Evolutionary conservation across 1,140 invertebrate species (phyloP).

Genomic region (Cepaea nemoralis): DNA sequence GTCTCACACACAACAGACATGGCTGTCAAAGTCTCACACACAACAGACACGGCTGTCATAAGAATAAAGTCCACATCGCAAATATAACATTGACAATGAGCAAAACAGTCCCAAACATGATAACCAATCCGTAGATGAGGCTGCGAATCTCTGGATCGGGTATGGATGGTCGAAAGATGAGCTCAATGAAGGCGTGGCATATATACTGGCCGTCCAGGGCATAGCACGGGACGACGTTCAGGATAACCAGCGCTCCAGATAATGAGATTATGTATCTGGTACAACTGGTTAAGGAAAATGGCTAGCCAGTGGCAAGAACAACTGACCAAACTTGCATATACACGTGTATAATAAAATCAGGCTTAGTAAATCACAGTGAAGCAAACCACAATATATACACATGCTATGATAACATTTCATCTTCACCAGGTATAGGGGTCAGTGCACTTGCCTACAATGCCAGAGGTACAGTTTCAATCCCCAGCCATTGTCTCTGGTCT

Average conservation of each 20-base stretch:
- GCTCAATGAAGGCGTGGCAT: slow-evolving; percentile 74
- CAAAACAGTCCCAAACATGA: slow-evolving; percentile 68
- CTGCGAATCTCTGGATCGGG: slow-evolving; percentile 62
- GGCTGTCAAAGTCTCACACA: background rate
- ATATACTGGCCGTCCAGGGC: slow-evolving; percentile 93
- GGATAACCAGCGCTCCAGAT: slow-evolving; percentile 88
- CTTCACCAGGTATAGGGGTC: no score
- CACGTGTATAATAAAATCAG: no score
- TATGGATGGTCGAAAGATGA: slow-evolving; percentile 66
- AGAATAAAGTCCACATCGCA: slow-evolving; percentile 70
- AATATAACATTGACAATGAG: slow-evolving; percentile 66
- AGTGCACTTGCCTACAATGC: no score
- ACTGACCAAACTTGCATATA: no score
- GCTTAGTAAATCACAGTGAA: no score
- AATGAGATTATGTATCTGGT: slow-evolving; percentile 83
- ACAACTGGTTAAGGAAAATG: slow-evolving; percentile 30
- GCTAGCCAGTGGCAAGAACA: no score
- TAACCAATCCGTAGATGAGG: slow-evolving; percentile 62
- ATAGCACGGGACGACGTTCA: slow-evolving; percentile 94
- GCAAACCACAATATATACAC: no score
- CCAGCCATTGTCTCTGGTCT: no score
- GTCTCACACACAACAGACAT: background rate
- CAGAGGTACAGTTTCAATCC: no score
- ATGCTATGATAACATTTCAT: no score
- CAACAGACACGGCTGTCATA: slow-evolving; percentile 34